phyloP scores from a whole-genome alignment of 2,888 invertebrate species.

The Abrostola tripartita region DNA sequence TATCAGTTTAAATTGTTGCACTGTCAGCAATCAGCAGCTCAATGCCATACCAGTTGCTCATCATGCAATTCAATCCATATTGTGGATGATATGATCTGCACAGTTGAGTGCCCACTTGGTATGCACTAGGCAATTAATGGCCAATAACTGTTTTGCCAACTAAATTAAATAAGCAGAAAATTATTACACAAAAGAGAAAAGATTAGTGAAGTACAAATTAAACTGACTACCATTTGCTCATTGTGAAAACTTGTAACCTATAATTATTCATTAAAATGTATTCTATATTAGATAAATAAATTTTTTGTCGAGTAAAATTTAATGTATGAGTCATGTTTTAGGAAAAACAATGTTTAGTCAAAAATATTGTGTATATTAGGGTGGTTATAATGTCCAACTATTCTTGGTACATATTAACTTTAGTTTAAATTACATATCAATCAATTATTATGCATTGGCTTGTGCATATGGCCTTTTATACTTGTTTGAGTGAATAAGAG shows the following conservation, averaged over 20 bases:
- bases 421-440: too few species aligned
- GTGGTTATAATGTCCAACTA: too few species aligned
- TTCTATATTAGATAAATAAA: background rate
- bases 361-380: too few species aligned
- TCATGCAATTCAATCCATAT: conserved; percentile 52
- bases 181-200: conserved; percentile 23
- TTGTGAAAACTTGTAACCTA: background rate
- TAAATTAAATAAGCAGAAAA: conserved; percentile 16
- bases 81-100: conserved; percentile 55
- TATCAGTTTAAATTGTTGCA: conserved; percentile 13
- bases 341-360: background rate
- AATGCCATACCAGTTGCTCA: conserved; percentile 46
- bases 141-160: conserved; percentile 36
- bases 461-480: too few species aligned
- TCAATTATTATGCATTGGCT: too few species aligned
- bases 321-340: background rate
- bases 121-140: conserved; percentile 46
- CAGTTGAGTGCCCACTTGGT: conserved; percentile 58
- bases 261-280: conserved; percentile 1
- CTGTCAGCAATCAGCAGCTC: conserved; percentile 22
- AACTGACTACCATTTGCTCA: background rate
- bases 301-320: too few species aligned
- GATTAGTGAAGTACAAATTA: conserved; percentile 9
- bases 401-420: too few species aligned
- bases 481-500: too few species aligned